phyloP scores from a whole-genome alignment of 2,888 invertebrate genomes.

The Synanthedon andrenaeformis region DNA sequence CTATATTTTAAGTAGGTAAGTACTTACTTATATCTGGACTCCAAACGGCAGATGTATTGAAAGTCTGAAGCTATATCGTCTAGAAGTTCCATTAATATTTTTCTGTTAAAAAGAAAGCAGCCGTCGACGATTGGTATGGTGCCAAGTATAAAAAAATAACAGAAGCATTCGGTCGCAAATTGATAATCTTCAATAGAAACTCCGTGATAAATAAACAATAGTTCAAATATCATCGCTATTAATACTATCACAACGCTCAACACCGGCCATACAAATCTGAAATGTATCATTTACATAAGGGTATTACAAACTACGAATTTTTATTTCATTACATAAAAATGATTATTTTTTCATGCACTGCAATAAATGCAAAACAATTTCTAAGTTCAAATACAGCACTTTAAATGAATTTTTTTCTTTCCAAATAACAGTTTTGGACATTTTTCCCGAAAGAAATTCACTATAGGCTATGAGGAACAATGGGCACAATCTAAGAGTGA shows the following conservation, averaged over 20 bases:
- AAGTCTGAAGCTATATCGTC: conserved; percentile 36
- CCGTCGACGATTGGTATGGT: conserved; percentile 22
- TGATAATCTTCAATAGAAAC: conserved; percentile 24
- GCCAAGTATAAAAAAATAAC: conserved; percentile 30
- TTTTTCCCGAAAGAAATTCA: too few species aligned
- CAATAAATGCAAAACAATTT: too few species aligned
- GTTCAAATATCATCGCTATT: conserved; percentile 13
- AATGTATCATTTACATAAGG: background rate
- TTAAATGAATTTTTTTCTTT: too few species aligned
- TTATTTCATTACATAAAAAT: too few species aligned
- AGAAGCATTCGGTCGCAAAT: conserved; percentile 39
- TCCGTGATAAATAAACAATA: conserved; percentile 23
- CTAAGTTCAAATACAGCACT: too few species aligned
- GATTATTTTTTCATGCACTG: too few species aligned
- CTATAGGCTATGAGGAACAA: too few species aligned
- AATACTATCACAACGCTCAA: background rate
- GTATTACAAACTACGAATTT: too few species aligned
- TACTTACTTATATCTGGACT: conserved; percentile 21
- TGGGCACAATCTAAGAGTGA: too few species aligned
- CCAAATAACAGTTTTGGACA: too few species aligned
- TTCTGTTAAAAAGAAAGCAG: conserved; percentile 19
- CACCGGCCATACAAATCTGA: background rate
- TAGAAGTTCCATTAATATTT: conserved; percentile 20
- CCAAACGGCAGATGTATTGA: conserved; percentile 24
- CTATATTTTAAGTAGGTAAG: background rate